These are phyloP conservation scores for Drosophila pegasa DNA, from an alignment of 2,888 invertebrate genomes.

Conservation along the genomic window DNA sequence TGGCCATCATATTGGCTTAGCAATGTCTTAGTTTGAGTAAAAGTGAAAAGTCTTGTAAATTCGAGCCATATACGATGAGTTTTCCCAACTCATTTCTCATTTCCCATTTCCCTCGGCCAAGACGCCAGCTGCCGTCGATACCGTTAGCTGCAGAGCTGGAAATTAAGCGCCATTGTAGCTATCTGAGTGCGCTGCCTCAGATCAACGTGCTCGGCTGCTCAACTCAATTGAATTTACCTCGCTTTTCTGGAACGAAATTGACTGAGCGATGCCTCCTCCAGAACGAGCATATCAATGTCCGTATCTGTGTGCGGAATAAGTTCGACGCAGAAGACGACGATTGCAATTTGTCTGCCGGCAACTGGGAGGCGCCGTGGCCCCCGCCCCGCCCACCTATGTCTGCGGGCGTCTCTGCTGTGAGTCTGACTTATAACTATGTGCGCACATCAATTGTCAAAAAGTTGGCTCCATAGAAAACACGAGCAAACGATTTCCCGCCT, in stretches of 20 bases:
- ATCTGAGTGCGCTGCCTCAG: slow-evolving; percentile 24
- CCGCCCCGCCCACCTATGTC: slow-evolving; percentile 49
- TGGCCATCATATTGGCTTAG: slow-evolving; percentile 53
- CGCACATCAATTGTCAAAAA: slow-evolving; percentile 74
- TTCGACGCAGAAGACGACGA: slow-evolving; percentile 44
- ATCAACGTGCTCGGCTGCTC: slow-evolving; percentile 46
- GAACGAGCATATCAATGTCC: slow-evolving; percentile 54
- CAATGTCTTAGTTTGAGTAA: slow-evolving; percentile 55
- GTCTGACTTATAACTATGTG: slow-evolving; percentile 66
- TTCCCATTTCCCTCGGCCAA: slow-evolving; percentile 1
- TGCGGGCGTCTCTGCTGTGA: slow-evolving; percentile 28
- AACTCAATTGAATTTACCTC: slow-evolving; percentile 78
- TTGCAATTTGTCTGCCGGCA: slow-evolving; percentile 70
- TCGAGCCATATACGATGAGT: slow-evolving; percentile 35
- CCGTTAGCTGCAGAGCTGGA: slow-evolving; percentile 57
- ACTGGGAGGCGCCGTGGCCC: slow-evolving; percentile 25
- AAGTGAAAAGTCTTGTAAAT: slow-evolving; percentile 74
- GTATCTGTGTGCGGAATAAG: slow-evolving; percentile 24
- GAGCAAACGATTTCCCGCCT: slow-evolving; percentile 60
- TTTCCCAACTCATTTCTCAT: slow-evolving; percentile 16
- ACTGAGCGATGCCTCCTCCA: slow-evolving; percentile 51
- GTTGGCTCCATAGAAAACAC: slow-evolving; percentile 45
- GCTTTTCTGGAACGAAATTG: slow-evolving; percentile 64
- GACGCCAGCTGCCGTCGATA: slow-evolving; percentile 6
- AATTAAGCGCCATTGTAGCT: slow-evolving; percentile 74